Evolutionary conservation across 2,113 vertebrate species (phyloP).

Genomic region (Barnardius zonarius): DNA sequence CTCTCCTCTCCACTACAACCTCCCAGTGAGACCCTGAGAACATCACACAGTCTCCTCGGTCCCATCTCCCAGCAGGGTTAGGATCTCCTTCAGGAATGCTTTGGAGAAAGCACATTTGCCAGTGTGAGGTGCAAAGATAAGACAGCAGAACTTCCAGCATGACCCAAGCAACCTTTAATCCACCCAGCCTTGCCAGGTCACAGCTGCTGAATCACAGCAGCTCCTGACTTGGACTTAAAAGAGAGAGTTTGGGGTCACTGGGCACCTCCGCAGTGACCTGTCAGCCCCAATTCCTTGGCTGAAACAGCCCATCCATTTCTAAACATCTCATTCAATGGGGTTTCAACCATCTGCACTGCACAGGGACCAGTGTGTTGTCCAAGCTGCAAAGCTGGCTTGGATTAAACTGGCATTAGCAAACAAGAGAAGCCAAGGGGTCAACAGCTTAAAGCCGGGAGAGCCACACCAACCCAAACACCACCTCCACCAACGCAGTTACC

Average conservation of each 20-base stretch:
- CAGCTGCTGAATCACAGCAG: slow-evolving; percentile 12
- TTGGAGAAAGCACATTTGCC: neutral
- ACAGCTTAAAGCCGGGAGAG: neutral
- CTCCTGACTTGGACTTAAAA: slow-evolving; percentile 3
- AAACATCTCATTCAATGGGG: slow-evolving; percentile 17
- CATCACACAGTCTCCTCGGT: neutral
- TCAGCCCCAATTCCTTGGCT: neutral
- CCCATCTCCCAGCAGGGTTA: neutral
- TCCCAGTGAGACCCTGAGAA: neutral
- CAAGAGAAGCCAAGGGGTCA: neutral
- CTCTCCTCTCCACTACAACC: neutral
- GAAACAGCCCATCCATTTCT: neutral
- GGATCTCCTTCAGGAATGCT: neutral
- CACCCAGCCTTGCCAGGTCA: neutral
- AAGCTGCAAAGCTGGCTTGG: neutral
- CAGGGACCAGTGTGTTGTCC: neutral
- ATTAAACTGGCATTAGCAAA: neutral
- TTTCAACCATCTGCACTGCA: slow-evolving; percentile 51
- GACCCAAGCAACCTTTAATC: slow-evolving; percentile 31
- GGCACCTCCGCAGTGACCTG: neutral
- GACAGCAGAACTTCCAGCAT: neutral
- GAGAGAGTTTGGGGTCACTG: neutral
- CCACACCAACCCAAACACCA: neutral
- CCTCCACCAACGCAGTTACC: fast-evolving
- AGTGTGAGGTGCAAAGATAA: neutral